These are phyloP conservation scores for Microtus ochrogaster DNA, from an alignment of 2,113 vertebrate species.

Conservation along the genomic window DNA sequence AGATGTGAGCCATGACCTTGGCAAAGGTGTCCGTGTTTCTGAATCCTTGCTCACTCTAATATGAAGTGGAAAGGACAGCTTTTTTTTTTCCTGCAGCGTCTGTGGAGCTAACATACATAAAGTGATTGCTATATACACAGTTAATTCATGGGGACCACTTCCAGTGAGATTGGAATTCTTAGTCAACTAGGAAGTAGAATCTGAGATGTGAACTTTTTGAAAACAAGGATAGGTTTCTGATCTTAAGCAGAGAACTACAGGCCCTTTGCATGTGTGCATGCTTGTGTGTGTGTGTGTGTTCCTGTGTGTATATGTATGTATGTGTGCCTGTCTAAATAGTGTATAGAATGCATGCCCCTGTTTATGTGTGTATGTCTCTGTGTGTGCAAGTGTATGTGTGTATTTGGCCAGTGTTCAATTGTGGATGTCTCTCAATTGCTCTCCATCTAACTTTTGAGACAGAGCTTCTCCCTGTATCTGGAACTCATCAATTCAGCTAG, in stretches of 20 bases:
- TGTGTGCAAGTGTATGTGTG: neutral
- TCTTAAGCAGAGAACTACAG: neutral
- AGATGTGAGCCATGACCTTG: neutral
- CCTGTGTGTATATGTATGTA: neutral
- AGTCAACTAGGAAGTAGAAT: neutral
- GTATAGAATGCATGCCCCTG: neutral
- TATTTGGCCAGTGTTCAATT: neutral
- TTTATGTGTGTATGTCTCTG: neutral
- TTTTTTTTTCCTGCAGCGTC: neutral
- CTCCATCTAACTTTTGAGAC: neutral
- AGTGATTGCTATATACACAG: rapidly evolving
- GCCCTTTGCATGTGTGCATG: neutral
- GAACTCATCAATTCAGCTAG: neutral
- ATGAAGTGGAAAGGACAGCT: neutral
- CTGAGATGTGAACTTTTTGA: neutral
- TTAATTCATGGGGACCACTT: neutral
- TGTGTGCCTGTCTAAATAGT: neutral
- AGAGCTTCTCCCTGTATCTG: neutral
- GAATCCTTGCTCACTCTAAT: neutral
- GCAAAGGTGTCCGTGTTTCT: neutral
- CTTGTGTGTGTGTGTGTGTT: neutral
- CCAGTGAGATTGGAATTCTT: neutral
- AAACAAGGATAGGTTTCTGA: neutral
- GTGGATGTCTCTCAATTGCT: neutral
- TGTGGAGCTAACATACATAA: rapidly evolving